Evolutionary conservation across 2,888 invertebrate genomes (phyloP).

Genomic region (Hetaerina titia): DNA sequence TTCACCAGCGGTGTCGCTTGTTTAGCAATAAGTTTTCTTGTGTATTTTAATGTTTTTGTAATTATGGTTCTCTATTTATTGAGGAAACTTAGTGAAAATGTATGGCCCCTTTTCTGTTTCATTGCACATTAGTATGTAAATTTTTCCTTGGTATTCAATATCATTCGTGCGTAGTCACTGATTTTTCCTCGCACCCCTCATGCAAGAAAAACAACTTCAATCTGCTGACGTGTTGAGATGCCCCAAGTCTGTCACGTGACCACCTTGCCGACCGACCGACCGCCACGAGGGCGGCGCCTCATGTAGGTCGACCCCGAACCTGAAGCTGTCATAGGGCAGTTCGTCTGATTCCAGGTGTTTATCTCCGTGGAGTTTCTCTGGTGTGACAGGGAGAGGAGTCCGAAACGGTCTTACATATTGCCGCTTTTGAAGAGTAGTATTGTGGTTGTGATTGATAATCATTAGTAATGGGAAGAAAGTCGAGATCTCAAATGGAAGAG

Average conservation of each 20-base stretch:
- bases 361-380: neutral
- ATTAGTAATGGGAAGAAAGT: conserved; percentile 49
- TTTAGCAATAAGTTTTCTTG: no score
- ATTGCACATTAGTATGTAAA: no score
- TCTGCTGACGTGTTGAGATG: conserved; percentile 64
- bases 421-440: neutral
- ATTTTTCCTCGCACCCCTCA: neutral
- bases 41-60: no score
- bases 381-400: conserved; percentile 11
- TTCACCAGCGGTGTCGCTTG: no score
- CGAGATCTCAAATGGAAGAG: conserved; percentile 59
- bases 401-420: neutral
- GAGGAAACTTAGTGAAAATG: no score
- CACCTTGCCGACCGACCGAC: conserved; percentile 53
- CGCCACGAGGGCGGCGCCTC: conserved; percentile 66
- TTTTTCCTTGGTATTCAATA: no score
- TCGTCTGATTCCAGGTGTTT: conserved; percentile 58
- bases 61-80: no score
- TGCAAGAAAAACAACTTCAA: conserved; percentile 9
- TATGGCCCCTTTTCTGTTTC: no score
- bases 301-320: conserved; percentile 61
- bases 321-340: conserved; percentile 51
- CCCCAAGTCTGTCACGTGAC: conserved; percentile 60
- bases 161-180: neutral
- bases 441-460: neutral